phyloP scores from a whole-genome alignment of 1,140 invertebrate species.

The Pygmarrhopalites habei region DNA sequence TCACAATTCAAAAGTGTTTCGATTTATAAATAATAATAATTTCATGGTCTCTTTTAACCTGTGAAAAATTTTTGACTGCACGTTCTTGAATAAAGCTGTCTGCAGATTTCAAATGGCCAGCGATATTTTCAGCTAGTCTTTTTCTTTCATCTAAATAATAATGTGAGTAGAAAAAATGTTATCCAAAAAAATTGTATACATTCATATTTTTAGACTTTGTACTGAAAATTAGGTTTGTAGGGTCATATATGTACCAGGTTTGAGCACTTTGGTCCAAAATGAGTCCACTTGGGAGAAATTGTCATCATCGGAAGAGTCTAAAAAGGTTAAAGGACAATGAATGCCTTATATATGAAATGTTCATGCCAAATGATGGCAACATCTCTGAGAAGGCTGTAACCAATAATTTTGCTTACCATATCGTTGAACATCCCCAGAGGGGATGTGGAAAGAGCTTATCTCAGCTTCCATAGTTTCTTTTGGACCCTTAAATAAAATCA shows the following conservation, averaged over 20 bases:
- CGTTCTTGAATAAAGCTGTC: conserved; percentile 78
- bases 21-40: too few species aligned
- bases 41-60: conserved; percentile 40
- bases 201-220: too few species aligned
- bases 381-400: too few species aligned
- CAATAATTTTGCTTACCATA: too few species aligned
- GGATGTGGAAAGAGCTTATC: conserved; percentile 34
- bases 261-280: conserved; percentile 76
- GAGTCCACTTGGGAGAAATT: conserved; percentile 75
- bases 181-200: too few species aligned
- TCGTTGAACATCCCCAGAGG: conserved; percentile 44
- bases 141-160: conserved; percentile 61
- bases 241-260: too few species aligned
- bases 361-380: too few species aligned
- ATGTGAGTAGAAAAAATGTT: too few species aligned
- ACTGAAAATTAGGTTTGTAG: too few species aligned
- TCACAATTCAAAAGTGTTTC: too few species aligned
- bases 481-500: conserved; percentile 78
- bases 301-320: conserved; percentile 78
- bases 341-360: too few species aligned
- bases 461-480: conserved; percentile 50
- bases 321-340: too few species aligned
- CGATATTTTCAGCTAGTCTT: conserved; percentile 73
- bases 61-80: conserved; percentile 65
- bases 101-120: conserved; percentile 64